Base-by-base conservation (phyloP, 2,888 invertebrate genomes). In the Phoronis australis region DNA sequence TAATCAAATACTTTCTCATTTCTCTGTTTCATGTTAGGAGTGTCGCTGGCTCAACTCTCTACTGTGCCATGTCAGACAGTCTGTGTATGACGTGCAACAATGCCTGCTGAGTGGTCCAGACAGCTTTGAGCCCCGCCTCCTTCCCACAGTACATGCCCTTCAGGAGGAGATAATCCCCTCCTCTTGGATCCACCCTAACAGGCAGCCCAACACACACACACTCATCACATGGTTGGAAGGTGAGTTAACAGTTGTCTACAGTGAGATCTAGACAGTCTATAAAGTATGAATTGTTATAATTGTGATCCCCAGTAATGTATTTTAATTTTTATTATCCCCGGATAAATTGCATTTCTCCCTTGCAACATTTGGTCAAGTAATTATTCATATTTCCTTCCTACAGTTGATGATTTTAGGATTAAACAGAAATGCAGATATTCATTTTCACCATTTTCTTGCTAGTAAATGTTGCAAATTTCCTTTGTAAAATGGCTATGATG, bases 1-100 rank as follows among this genome's bases (percentile, higher is more conserved):
- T n/a, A n/a, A n/a, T n/a, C n/a, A n/a, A n/a, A n/a, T n/a, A n/a
- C n/a, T n/a, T n/a, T n/a, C n/a, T n/a, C n/a, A n/a, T n/a, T n/a
- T n/a, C n/a, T n/a, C n/a, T n/a, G n/a, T n/a, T 25, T 37, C 4
- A 12, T 51, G 59, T 6, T 60, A 75, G 73, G 73, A 74, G 50
- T 74, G 73, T 55, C 57, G 70, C 45, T 71, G 71, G 70, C 54
- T 70, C 60, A 74, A 75, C 59, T 59, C 63, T 3, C 54, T 68
- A 21, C 58, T 74, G 47, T 69, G 69, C 48, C 66, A 68, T 56
- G 66, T 75, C 42, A 52, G 70, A 21, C 73, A 73, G 53, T 64
- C 66, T 50, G 61, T 72, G 38, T 57, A 59, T 48, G 64, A 68
- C 42, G 52, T 75, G 37, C 66, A 68, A 45, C 52, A 56, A 12